Percentiles rank a stretch among this genome's conserved stretches.
These are phyloP conservation scores for Cygnus olor DNA, from an alignment of 2,797 vertebrate species.

Conservation along the genomic window DNA sequence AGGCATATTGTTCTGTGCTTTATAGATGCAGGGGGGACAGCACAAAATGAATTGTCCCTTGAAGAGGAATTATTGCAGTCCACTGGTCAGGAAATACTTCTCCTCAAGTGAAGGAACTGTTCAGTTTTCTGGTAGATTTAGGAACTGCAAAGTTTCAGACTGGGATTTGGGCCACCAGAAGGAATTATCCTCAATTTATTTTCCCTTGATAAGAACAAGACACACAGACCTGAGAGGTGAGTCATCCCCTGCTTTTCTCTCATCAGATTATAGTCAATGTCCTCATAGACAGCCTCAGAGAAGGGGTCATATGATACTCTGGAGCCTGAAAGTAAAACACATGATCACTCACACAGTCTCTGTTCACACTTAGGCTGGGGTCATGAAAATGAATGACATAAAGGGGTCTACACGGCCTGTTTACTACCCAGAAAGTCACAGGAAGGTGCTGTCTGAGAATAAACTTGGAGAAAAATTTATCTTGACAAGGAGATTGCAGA, in stretches of 20 bases:
- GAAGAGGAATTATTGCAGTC: background rate
- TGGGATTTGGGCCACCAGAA: background rate
- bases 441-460: background rate
- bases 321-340: constrained; percentile 38
- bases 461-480: background rate
- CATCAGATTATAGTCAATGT: constrained; percentile 33
- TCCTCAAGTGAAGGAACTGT: background rate
- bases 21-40: background rate
- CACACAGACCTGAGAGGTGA: constrained; percentile 33
- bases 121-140: background rate
- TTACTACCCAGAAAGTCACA: background rate
- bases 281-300: constrained; percentile 61
- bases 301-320: background rate
- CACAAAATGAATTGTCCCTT: background rate
- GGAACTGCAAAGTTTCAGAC: background rate
- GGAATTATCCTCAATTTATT: background rate
- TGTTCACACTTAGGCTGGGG: background rate
- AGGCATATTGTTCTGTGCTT: background rate
- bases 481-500: background rate
- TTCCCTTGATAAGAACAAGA: background rate
- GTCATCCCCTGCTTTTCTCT: background rate
- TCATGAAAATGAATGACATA: background rate
- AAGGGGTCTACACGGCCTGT: background rate
- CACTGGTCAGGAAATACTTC: background rate
- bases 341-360: background rate